These are phyloP conservation scores for Premnoplex brunnescens DNA, from an alignment of 2,797 vertebrate genomes.

Conservation along the genomic window DNA sequence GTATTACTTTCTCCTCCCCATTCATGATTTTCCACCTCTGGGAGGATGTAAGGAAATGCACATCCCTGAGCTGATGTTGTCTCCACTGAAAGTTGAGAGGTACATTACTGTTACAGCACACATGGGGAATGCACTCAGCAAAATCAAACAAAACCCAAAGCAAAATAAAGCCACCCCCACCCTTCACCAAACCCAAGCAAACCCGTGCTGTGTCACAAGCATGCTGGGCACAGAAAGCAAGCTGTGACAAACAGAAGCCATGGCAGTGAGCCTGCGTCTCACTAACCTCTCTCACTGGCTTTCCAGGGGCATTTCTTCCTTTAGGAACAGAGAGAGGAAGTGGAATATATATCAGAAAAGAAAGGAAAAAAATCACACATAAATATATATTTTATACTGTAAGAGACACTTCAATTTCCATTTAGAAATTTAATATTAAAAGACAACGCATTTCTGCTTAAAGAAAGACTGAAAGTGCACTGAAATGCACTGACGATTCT, in stretches of 20 bases:
- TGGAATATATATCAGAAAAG: conserved; percentile 74
- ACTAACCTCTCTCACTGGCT: conserved; percentile 97
- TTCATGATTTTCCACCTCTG: not conserved
- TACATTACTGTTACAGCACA: conserved; percentile 59
- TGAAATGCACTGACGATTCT: not conserved
- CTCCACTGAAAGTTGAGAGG: conserved; percentile 72
- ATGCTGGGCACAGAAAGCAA: conserved; percentile 77
- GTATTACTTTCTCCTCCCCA: not conserved
- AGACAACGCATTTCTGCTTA: not conserved
- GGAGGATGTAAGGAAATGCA: conserved; percentile 9
- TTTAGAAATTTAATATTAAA: not conserved
- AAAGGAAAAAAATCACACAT: conserved; percentile 44
- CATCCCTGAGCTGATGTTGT: not conserved
- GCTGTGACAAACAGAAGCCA: conserved; percentile 81
- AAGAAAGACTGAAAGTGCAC: not conserved
- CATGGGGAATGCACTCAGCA: conserved; percentile 67
- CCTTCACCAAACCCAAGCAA: conserved; percentile 32
- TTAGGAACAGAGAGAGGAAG: conserved; percentile 79
- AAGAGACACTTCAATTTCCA: not conserved
- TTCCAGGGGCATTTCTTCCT: conserved; percentile 92
- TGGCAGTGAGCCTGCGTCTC: conserved; percentile 78
- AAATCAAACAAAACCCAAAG: conserved; percentile 45
- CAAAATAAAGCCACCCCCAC: not conserved
- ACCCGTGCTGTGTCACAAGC: conserved; percentile 71
- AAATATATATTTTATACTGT: not conserved